These are phyloP conservation scores for Lophura swinhoii DNA, from an alignment of 2,797 vertebrate species.

Conservation along the genomic window DNA sequence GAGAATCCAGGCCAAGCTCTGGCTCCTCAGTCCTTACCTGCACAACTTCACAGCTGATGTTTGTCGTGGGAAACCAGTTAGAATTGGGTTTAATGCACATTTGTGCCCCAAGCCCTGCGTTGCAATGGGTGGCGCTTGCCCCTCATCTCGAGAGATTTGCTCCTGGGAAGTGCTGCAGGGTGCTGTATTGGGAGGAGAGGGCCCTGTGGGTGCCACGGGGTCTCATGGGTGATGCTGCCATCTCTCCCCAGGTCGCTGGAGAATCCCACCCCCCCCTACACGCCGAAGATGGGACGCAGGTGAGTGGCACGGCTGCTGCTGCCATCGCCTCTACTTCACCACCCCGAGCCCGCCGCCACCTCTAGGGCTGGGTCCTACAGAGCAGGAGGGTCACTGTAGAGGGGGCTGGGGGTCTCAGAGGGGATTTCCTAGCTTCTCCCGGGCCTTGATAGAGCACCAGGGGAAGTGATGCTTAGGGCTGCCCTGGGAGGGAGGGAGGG, in stretches of 20 bases:
- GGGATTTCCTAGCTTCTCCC: neutral
- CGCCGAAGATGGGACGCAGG: constrained; percentile 91
- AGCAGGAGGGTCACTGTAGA: neutral
- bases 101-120: neutral
- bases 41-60: fast-evolving
- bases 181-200: neutral
- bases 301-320: constrained; percentile 56
- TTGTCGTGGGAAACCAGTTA: neutral
- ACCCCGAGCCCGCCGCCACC: neutral
- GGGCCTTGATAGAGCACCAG: neutral
- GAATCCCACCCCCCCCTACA: constrained; percentile 94
- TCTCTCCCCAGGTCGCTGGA: constrained; percentile 88
- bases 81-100: neutral
- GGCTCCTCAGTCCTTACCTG: neutral
- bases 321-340: neutral
- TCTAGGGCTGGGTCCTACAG: neutral
- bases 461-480: neutral
- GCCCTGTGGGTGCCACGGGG: fast-evolving
- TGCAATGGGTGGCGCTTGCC: fast-evolving
- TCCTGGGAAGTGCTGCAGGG: neutral
- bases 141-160: fast-evolving
- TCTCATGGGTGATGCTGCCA: neutral
- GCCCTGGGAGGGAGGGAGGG: neutral
- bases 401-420: neutral
- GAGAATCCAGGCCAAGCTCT: neutral